These are phyloP conservation scores for Drosophila persimilis DNA, from an alignment of 1,140 invertebrate genomes.

Conservation along the genomic window DNA sequence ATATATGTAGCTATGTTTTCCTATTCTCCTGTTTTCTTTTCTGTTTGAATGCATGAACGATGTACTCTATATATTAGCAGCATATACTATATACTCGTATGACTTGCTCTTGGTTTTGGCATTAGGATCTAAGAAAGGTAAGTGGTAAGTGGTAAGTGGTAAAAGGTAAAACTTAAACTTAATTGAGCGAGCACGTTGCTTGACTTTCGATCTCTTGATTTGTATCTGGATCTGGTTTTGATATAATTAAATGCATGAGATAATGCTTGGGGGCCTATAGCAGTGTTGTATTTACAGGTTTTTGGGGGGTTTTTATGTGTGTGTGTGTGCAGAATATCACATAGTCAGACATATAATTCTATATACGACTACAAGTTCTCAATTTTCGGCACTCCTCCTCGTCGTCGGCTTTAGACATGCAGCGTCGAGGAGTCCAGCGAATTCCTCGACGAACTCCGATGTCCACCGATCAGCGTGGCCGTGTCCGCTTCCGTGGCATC, in stretches of 20 bases:
- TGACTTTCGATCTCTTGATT: conserved; percentile 32
- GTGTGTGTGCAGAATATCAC: conserved; percentile 73
- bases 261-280: conserved; percentile 4
- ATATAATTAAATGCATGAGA: conserved; percentile 26
- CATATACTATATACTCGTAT: conserved; percentile 11
- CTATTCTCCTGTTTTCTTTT: too few species aligned
- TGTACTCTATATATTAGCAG: conserved; percentile 35
- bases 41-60: too few species aligned
- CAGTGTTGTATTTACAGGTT: conserved; percentile 36
- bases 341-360: conserved; percentile 70
- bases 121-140: conserved; percentile 50
- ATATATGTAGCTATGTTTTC: conserved; percentile 20
- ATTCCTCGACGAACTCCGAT: conserved; percentile 33
- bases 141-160: conserved; percentile 10
- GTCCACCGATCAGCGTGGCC: conserved; percentile 50
- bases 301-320: conserved; percentile 27
- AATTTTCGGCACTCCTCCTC: conserved; percentile 2
- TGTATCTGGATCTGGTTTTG: conserved; percentile 34
- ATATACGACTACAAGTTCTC: conserved; percentile 72
- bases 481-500: conserved; percentile 48
- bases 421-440: conserved; percentile 65
- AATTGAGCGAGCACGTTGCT: conserved; percentile 58
- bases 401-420: conserved; percentile 50
- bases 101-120: conserved; percentile 47
- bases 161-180: conserved; percentile 66